A percentile compares a stretch with the other conserved stretches of the same genome.
phyloP scores from a whole-genome alignment of 2,113 vertebrate genomes.

The Dicentrarchus labrax region DNA sequence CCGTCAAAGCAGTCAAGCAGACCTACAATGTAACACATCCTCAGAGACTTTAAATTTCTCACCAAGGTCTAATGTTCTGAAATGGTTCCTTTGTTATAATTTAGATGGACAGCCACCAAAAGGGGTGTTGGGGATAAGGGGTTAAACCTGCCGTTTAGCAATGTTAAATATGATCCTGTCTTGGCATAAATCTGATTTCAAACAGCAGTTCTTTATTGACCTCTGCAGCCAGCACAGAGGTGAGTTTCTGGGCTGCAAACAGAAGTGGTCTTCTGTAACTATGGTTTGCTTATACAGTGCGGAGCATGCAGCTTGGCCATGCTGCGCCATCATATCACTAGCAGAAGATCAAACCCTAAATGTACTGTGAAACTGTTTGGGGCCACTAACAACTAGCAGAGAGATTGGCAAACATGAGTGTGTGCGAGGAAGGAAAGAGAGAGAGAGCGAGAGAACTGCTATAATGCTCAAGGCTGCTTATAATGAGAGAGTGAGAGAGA shows the following conservation, averaged over 20 bases:
- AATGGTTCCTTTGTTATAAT: no score
- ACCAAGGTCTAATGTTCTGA: background rate
- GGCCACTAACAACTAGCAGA: conserved; percentile 46
- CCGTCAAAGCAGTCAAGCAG: background rate
- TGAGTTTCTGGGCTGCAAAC: background rate
- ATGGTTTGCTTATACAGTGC: background rate
- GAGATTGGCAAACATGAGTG: conserved; percentile 34
- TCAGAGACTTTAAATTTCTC: background rate
- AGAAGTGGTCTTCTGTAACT: conserved; percentile 13
- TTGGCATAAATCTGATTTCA: conserved; percentile 1
- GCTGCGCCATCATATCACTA: conserved; percentile 57
- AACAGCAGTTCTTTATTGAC: background rate
- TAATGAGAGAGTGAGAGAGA: conserved; percentile 59
- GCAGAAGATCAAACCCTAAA: conserved; percentile 59
- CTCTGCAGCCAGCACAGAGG: background rate
- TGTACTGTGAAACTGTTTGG: conserved; percentile 58
- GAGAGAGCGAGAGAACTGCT: conserved; percentile 40
- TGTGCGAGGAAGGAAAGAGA: conserved; percentile 26
- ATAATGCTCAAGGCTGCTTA: conserved; percentile 45
- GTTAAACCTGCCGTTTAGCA: no score
- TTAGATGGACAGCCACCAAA: no score
- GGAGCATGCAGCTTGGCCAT: conserved; percentile 35
- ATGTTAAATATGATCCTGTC: background rate
- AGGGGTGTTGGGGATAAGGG: no score
- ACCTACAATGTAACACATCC: background rate